Conservation (phyloP, 30 jellyfish, hydroid and myxozoan species). For the Hydra vulgaris region DNA sequence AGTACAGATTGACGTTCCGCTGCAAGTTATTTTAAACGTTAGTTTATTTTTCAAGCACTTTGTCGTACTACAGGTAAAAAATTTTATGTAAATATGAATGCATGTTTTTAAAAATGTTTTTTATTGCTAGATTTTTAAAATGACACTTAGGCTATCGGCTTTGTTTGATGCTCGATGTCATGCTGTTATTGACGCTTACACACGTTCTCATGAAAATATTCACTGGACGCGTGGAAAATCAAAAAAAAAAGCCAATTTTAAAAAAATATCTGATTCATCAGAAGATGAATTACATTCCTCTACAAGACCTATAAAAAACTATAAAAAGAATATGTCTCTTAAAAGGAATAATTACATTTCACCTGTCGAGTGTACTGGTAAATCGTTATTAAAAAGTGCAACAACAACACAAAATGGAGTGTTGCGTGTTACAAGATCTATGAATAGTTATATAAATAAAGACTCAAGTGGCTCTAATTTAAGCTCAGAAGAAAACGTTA, state of each 20-base stretch:
- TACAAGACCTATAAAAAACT: not conserved
- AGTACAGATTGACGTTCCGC: too few relatives aligned
- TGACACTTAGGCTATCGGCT: constrained; percentile 92
- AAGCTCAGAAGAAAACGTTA: not conserved
- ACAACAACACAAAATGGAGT: constrained; percentile 11
- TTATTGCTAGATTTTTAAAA: constrained; percentile 57
- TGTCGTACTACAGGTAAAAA: too few relatives aligned
- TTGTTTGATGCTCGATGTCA: constrained; percentile 76
- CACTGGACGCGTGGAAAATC: constrained; percentile 22
- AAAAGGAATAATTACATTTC: not conserved
- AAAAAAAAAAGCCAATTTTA: not conserved
- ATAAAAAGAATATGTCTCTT: not conserved
- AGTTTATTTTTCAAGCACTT: too few relatives aligned
- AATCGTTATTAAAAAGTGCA: not conserved
- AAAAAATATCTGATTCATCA: not conserved
- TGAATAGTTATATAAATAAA: constrained; percentile 12
- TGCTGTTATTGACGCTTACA: constrained; percentile 24
- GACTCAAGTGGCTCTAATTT: constrained; percentile 11
- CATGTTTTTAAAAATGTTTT: not conserved
- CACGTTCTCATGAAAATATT: not conserved
- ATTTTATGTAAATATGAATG: too few relatives aligned
- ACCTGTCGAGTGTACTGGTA: not conserved
- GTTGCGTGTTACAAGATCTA: constrained; percentile 10
- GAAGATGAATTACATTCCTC: constrained; percentile 10
- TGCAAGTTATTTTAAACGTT: not conserved